Percentiles rank a stretch among this genome's conserved stretches.
Evolutionary conservation across 2,113 vertebrate genomes (phyloP).

Genomic region (Tragulus kanchil): DNA sequence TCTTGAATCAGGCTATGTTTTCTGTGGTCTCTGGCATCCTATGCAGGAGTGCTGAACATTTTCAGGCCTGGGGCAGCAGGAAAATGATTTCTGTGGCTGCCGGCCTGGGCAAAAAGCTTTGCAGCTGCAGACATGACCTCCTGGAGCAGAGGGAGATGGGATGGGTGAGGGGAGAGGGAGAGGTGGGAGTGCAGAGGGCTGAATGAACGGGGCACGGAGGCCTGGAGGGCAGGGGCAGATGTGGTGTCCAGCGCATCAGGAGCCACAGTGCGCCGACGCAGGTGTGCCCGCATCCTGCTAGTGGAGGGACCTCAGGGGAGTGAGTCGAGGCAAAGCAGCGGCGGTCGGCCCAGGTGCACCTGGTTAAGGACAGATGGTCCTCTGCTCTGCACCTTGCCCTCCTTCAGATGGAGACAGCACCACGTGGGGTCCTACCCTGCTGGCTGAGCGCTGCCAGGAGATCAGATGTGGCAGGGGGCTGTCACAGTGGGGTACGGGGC

Average conservation of each 20-base stretch:
- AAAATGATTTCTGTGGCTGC: slow-evolving; percentile 78
- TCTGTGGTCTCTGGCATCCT: slow-evolving; percentile 77
- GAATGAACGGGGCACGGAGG: not conserved
- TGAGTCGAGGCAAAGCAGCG: not conserved
- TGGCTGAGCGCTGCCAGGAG: not conserved
- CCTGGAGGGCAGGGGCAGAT: not conserved
- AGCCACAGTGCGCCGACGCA: no score
- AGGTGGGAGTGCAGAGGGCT: not conserved
- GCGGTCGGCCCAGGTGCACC: not conserved
- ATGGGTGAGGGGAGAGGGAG: not conserved
- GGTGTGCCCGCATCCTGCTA: not conserved
- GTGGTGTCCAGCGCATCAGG: not conserved
- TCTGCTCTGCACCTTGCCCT: no score
- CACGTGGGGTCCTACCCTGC: rapidly evolving
- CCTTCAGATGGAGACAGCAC: not conserved
- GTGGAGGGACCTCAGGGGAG: not conserved
- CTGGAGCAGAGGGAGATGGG: not conserved
- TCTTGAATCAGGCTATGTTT: slow-evolving; percentile 84
- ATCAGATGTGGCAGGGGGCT: no score
- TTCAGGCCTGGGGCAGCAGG: slow-evolving; percentile 82
- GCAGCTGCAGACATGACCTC: slow-evolving; percentile 67
- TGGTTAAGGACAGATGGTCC: not conserved
- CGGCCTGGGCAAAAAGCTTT: slow-evolving; percentile 71
- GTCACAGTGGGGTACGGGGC: rapidly evolving
- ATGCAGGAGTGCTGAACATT: slow-evolving; percentile 75